A percentile compares a stretch with the other conserved stretches of the same genome.
These are phyloP conservation scores for Machimus rusticus DNA, from an alignment of 2,888 invertebrate genomes.

Conservation along the genomic window DNA sequence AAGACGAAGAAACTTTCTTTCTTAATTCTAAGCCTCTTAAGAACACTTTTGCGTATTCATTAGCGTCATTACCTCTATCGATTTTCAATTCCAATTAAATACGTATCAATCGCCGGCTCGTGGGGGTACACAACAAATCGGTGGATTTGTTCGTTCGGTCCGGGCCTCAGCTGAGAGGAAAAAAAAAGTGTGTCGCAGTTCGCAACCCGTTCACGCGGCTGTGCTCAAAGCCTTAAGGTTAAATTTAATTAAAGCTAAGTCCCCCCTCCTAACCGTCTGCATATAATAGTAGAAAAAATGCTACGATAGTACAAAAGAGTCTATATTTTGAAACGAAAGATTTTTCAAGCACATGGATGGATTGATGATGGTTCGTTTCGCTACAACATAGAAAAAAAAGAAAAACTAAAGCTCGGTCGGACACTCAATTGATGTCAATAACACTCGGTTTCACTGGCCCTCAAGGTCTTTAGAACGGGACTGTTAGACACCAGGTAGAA, in stretches of 20 bases:
- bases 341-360: neutral
- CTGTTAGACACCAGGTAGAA: neutral
- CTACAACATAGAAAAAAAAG: neutral
- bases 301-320: neutral
- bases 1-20: neutral
- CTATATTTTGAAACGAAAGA: neutral
- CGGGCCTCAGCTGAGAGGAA: neutral
- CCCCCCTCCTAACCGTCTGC: neutral
- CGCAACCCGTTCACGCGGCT: neutral
- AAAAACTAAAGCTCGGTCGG: constrained; percentile 6
- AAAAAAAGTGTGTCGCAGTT: neutral
- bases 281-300: neutral
- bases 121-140: neutral
- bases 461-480: constrained; percentile 39
- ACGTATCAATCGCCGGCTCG: neutral
- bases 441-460: constrained; percentile 16
- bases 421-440: constrained; percentile 34
- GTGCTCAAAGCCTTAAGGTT: neutral
- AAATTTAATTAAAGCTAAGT: neutral
- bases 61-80: neutral
- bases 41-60: constrained; percentile 36
- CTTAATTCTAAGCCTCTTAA: neutral
- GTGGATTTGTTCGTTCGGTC: neutral
- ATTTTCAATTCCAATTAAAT: constrained; percentile 34
- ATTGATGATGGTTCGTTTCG: neutral